Percentiles rank a stretch among this genome's conserved stretches.
Conservation (phyloP, 2,113 vertebrate genomes). For the Plotosus lineatus region DNA sequence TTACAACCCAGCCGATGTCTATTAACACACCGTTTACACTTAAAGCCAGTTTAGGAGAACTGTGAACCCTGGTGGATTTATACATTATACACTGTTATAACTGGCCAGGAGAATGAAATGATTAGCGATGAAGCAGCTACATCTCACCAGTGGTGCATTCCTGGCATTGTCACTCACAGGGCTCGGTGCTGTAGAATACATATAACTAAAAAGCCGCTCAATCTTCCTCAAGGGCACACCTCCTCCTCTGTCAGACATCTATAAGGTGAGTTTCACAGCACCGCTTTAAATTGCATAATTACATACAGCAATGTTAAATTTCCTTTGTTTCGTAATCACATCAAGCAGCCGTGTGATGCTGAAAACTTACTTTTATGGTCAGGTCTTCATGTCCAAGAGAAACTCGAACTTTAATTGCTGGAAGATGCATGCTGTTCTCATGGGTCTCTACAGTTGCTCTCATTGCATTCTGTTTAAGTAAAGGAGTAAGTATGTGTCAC, state of each 20-base stretch:
- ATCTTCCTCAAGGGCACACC: conserved; percentile 92
- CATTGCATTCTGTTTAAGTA: conserved; percentile 87
- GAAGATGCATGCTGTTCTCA: conserved; percentile 77
- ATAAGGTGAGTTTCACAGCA: conserved; percentile 6
- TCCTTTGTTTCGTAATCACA: neutral
- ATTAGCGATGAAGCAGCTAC: neutral
- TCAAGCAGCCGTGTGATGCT: neutral
- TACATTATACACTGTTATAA: neutral
- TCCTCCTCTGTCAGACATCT: conserved; percentile 94
- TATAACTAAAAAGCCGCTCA: conserved; percentile 93
- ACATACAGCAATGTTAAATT: neutral
- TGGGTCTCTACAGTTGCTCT: conserved; percentile 95
- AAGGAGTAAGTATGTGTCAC: neutral
- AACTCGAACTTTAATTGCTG: conserved; percentile 85
- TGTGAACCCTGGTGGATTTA: neutral
- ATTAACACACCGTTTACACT: conserved; percentile 12
- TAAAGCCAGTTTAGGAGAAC: neutral
- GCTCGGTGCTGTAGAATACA: conserved; percentile 91
- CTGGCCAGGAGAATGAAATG: neutral
- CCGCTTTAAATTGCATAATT: neutral
- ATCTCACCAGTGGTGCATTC: conserved; percentile 88
- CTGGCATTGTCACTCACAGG: conserved; percentile 81
- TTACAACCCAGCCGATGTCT: conserved; percentile 37
- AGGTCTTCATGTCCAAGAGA: conserved; percentile 92
- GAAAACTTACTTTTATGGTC: conserved; percentile 85